A percentile compares a stretch with the other conserved stretches of the same genome.
Conservation (phyloP, 2,888 invertebrate genomes). For the Tricholauxania praeusta region DNA sequence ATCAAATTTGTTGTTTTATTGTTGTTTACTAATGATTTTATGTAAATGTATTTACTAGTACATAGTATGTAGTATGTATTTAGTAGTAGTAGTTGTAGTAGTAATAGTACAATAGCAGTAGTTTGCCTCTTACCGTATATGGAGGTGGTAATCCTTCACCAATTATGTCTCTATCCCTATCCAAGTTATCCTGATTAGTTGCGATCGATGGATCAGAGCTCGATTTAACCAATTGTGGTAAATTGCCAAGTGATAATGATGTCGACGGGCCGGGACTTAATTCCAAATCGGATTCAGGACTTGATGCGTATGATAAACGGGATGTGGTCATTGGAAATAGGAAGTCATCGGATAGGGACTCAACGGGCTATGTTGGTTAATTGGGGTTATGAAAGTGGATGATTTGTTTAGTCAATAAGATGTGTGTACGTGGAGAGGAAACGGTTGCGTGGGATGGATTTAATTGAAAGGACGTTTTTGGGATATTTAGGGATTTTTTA, state of each 20-base stretch:
- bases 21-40: slow-evolving; percentile 23
- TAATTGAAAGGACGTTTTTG: slow-evolving; percentile 32
- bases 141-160: slow-evolving; percentile 81
- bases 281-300: slow-evolving; percentile 95
- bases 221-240: slow-evolving; percentile 79
- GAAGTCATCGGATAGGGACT: slow-evolving; percentile 97
- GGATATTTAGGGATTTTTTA: slow-evolving; percentile 22
- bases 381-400: slow-evolving; percentile 40
- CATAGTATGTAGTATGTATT: slow-evolving; percentile 34
- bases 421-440: slow-evolving; percentile 33
- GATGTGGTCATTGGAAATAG: slow-evolving; percentile 98
- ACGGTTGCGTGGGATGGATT: slow-evolving; percentile 31
- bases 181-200: slow-evolving; percentile 89
- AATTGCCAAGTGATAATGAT: slow-evolving; percentile 71
- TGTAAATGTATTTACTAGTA: slow-evolving; percentile 6
- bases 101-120: slow-evolving; percentile 27
- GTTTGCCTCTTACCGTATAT: slow-evolving; percentile 78
- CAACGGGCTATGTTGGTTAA: slow-evolving; percentile 82
- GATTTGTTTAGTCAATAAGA: slow-evolving; percentile 30
- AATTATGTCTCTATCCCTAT: slow-evolving; percentile 75
- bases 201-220: slow-evolving; percentile 96
- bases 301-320: slow-evolving; percentile 94
- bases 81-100: slow-evolving; percentile 38
- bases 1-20: slow-evolving; percentile 11
- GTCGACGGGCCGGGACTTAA: slow-evolving; percentile 80